phyloP scores from a whole-genome alignment of 1,140 invertebrate genomes.

The Lucilia sericata region DNA sequence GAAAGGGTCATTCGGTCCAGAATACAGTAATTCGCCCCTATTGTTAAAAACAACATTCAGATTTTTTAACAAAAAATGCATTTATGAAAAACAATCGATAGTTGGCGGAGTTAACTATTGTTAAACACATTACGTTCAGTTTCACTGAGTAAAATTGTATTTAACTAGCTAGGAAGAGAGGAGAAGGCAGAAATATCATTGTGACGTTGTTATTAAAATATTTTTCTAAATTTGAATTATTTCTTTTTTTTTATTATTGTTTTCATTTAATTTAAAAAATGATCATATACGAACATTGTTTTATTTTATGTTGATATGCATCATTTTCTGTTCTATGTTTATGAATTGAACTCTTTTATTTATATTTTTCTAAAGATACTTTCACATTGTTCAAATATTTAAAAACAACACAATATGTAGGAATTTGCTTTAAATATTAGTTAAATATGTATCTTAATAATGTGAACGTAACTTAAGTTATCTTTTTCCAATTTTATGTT shows the following conservation, averaged over 20 bases:
- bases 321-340: neutral
- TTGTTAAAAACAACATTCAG: neutral
- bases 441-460: too few species aligned
- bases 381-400: too few species aligned
- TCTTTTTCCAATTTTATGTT: too few species aligned
- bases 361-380: neutral
- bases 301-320: slow-evolving; percentile 21
- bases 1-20: too few species aligned
- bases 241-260: neutral
- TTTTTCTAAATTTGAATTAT: neutral
- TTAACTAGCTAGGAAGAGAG: too few species aligned
- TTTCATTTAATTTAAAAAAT: neutral
- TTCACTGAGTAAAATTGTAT: too few species aligned
- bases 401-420: too few species aligned
- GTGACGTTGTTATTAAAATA: neutral
- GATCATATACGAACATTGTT: slow-evolving; percentile 7
- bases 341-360: neutral
- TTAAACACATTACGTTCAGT: neutral
- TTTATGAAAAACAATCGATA: neutral
- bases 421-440: too few species aligned
- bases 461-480: too few species aligned
- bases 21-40: too few species aligned
- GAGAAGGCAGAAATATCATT: neutral
- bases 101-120: neutral
- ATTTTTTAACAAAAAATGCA: neutral